phyloP scores from a whole-genome alignment of 2,888 invertebrate species.

The Heliconius charithonia region DNA sequence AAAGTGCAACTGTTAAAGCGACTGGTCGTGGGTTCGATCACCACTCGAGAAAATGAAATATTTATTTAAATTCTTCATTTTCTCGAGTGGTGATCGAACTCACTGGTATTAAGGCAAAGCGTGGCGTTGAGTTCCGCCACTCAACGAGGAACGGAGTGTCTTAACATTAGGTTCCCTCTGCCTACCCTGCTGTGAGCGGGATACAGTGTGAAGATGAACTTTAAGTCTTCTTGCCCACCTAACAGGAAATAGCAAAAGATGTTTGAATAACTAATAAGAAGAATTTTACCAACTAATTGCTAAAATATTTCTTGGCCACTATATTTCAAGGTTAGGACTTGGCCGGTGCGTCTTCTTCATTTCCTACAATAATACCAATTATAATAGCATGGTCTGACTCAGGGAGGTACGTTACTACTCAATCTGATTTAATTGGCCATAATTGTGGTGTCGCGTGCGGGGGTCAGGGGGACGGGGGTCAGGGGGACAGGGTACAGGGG shows the following conservation, averaged over 20 bases:
- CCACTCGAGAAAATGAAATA: too few relatives aligned
- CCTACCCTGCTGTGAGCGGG: too few relatives aligned
- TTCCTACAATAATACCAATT: slow-evolving; percentile 42
- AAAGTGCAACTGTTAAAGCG: too few relatives aligned
- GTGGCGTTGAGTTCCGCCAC: too few relatives aligned
- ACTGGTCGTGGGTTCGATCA: too few relatives aligned
- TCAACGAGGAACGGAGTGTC: too few relatives aligned
- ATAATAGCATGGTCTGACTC: slow-evolving; percentile 49
- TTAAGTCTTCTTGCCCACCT: background rate
- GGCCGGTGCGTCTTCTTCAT: slow-evolving; percentile 5
- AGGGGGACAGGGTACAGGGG: slow-evolving; percentile 30
- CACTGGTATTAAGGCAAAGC: too few relatives aligned
- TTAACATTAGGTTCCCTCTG: too few relatives aligned
- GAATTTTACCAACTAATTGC: background rate
- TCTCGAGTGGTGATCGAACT: too few relatives aligned
- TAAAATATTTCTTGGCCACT: background rate
- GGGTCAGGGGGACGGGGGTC: background rate
- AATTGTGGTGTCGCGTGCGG: slow-evolving; percentile 59
- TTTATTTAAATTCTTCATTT: too few relatives aligned
- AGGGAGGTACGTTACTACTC: slow-evolving; percentile 48
- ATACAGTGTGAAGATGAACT: background rate
- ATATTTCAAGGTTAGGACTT: slow-evolving; percentile 3
- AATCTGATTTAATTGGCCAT: slow-evolving; percentile 66
- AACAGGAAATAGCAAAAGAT: background rate
- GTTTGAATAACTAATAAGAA: background rate